Evolutionary conservation across 2,113 vertebrate species (phyloP).

Genomic region (Myrmecophaga tridactyla): DNA sequence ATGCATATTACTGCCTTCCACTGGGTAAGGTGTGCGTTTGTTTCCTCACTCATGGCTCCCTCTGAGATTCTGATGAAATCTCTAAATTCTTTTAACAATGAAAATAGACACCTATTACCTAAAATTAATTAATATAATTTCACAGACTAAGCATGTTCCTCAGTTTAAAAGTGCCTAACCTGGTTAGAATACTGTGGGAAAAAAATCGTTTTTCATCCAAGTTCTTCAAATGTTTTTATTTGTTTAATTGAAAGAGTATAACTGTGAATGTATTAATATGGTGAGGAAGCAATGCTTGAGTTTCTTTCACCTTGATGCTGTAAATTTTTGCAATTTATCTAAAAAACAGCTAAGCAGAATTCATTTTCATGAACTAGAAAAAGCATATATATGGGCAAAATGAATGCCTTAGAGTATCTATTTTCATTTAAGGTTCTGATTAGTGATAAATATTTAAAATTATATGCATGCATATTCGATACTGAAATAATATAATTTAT

Average conservation of each 20-base stretch:
- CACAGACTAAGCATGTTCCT: neutral
- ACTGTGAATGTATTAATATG: neutral
- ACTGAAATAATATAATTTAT: neutral
- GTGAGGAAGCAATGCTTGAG: neutral
- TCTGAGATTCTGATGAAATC: neutral
- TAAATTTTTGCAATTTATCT: too few relatives aligned
- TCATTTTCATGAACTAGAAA: neutral
- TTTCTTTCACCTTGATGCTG: neutral
- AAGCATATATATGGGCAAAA: neutral
- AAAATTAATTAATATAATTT: neutral
- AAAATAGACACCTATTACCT: neutral
- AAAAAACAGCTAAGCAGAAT: neutral
- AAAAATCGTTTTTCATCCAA: neutral
- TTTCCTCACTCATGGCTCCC: neutral
- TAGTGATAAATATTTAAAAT: neutral
- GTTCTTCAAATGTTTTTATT: neutral
- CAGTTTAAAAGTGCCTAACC: neutral
- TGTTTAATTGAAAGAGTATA: neutral
- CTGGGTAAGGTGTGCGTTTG: neutral
- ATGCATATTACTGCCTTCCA: rapidly evolving
- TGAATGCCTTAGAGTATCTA: neutral
- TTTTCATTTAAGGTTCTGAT: neutral
- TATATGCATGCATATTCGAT: neutral
- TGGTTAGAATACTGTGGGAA: neutral
- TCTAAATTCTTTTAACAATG: neutral